Base-by-base conservation (phyloP, 1,140 invertebrate species). In the Glomeris maerens region DNA sequence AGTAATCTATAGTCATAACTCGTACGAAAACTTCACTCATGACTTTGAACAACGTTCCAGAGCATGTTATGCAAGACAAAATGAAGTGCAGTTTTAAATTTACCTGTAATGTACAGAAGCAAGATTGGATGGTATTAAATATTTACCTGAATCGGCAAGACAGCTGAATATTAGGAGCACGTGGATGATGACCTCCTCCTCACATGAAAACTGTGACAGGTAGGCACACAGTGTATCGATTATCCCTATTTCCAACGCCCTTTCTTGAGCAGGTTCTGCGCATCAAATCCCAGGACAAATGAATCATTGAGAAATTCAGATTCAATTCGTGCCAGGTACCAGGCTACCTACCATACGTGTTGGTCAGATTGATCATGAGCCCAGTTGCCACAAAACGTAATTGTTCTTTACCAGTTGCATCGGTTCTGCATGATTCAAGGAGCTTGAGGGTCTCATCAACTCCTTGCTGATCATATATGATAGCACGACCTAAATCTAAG, bases 311-410 rank as follows among this genome's bases (percentile, higher is more conserved):
- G 25, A 50, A 26, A 2, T 7, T 13, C 2, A 31, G 57, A 56
- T 49, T 26, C 2, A 20, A 49, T 13, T 49, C 44, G 66, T 66
- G 61, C 70, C 20, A 42, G 25, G 20, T 60, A 13, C 62, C 53
- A 41, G 78, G 73, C 44, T 79, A 69, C 49, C 75, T 72, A 62
- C 80, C 76, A 60, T 83, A 80, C 22, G 78, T 80, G 46, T 83
- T 78, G 38, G 84, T 73, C 61, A 85, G 78, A 67, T 90, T 91
- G 7, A 88, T 72, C 10, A 91, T 66, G 54, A 83, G 77, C 22
- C 82, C 82, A 55, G 76, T 77, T 3, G 74, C 70, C 21, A 80
- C 76, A 47, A 62, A 64, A 13, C 69, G 48, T 31, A 72, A 57
- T 57, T 62, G 63, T 13, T 62, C 61, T 14, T 60, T 55, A 2